Conservation (phyloP, 1,140 invertebrate species). For the Ridgeia piscesae region DNA sequence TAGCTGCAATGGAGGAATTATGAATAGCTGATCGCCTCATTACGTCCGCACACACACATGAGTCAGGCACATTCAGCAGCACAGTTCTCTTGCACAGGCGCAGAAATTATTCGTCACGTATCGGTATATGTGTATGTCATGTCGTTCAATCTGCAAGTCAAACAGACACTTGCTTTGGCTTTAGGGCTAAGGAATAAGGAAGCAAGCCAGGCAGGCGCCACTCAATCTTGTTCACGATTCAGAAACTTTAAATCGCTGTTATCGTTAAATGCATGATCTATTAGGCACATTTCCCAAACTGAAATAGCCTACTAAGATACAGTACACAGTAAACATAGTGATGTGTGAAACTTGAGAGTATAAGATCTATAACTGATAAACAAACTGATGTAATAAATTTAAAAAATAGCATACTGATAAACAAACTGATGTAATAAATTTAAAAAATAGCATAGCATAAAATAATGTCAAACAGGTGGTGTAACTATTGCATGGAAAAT, state of each 20-base stretch:
- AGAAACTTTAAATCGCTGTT: background rate
- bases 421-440: too few species aligned
- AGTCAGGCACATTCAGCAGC: background rate
- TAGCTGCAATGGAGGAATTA: background rate
- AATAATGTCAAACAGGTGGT: too few species aligned
- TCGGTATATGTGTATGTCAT: background rate
- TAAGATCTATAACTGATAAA: background rate
- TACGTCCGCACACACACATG: background rate
- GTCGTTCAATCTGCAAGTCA: background rate
- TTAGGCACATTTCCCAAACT: background rate
- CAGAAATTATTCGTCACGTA: background rate
- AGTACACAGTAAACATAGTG: background rate
- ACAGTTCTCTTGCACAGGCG: too few species aligned
- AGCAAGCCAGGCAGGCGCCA: background rate
- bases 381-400: too few species aligned
- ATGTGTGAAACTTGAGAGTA: background rate
- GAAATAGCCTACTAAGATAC: background rate
- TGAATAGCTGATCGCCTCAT: conserved; percentile 4
- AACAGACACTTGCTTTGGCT: background rate
- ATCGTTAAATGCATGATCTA: background rate
- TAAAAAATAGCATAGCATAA: too few species aligned
- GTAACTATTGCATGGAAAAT: too few species aligned
- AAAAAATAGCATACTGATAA: too few species aligned
- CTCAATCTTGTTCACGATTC: background rate
- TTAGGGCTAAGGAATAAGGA: background rate